Conservation (phyloP, 1,140 invertebrate species). For the Halyomorpha halys region DNA sequence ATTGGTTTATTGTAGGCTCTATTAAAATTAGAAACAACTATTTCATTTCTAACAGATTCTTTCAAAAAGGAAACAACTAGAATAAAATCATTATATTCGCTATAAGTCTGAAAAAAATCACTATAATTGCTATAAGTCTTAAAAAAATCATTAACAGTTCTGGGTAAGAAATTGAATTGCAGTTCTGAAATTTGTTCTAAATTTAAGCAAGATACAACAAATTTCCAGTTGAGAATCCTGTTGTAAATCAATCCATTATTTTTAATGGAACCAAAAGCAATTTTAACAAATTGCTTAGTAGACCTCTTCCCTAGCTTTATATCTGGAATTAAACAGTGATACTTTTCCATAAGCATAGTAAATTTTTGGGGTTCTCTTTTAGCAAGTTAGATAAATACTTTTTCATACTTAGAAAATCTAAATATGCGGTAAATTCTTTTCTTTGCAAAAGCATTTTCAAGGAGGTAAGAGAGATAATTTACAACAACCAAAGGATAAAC, state of each 20-base stretch:
- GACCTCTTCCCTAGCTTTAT: conserved; percentile 15
- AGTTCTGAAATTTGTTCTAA: conserved; percentile 1
- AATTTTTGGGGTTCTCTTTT: conserved; percentile 1
- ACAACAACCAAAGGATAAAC: conserved; percentile 15
- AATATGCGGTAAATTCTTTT: background rate
- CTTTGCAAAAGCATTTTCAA: background rate
- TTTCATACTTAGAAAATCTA: background rate
- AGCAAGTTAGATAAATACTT: background rate
- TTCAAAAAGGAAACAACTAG: background rate
- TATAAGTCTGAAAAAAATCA: background rate
- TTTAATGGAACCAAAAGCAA: background rate
- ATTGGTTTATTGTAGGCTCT: conserved; percentile 9
- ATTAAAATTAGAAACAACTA: background rate
- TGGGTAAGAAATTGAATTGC: conserved; percentile 4
- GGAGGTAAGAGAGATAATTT: conserved; percentile 12
- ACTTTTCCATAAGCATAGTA: conserved; percentile 7
- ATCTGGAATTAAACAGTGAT: conserved; percentile 4
- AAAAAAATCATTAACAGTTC: conserved; percentile 2
- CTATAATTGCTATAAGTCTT: no score
- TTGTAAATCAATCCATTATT: conserved; percentile 8
- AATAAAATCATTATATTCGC: background rate
- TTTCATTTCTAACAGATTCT: background rate
- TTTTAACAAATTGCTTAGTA: conserved; percentile 12
- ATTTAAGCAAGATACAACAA: background rate
- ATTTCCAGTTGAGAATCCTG: conserved; percentile 11